Evolutionary conservation across 1,140 invertebrate species (phyloP), one percentile per base, ranked within the genome.

Genomic region (Berghia stephanieae): DNA sequence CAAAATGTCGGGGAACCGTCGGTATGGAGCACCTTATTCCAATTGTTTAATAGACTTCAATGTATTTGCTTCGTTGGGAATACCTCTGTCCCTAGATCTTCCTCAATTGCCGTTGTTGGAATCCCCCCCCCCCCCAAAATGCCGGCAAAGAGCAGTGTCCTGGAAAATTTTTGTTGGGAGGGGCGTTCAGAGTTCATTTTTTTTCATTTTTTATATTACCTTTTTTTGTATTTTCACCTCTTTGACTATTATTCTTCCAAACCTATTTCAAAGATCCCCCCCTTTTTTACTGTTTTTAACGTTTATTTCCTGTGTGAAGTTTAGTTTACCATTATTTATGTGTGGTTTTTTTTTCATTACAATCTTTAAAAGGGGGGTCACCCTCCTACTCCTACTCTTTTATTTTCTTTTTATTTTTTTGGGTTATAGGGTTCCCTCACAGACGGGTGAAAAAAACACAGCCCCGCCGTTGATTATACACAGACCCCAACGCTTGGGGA

Each of bases 121-220:
- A 97, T 97, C 83, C n/a, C n/a, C n/a, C n/a, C n/a, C n/a, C n/a
- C n/a, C n/a, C n/a, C n/a, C 98, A 99, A 91, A 98, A 96, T 88
- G 98, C 98, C 83, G 98, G 98, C 84, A 99, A n/a, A 99, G 92
- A 98, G 96, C 91, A 99, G 97, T 60, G 98, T 99, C 79, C 92
- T 99, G 85, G 98, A 99, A 92, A 99, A 99, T 92, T 99, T n/a
- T 99, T 90, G 98, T 99, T 83, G 98, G 98, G 89, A 97, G 95
- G 97, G 99, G 92, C 93, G 93, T 93, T 34, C 49, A 75, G 24
- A 57, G 38, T 55, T 63, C 69, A 63, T 78, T 52, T 69, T 52
- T 40, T 77, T 36, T 34, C 31, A 60, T 43, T 31, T 43, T 0
- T 10, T 49, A 73, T 44, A n/a, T n/a, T n/a, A n/a, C n/a, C n/a